Base-by-base conservation (phyloP, 2,113 vertebrate genomes). In the Poeciliopsis turrubarensis region DNA sequence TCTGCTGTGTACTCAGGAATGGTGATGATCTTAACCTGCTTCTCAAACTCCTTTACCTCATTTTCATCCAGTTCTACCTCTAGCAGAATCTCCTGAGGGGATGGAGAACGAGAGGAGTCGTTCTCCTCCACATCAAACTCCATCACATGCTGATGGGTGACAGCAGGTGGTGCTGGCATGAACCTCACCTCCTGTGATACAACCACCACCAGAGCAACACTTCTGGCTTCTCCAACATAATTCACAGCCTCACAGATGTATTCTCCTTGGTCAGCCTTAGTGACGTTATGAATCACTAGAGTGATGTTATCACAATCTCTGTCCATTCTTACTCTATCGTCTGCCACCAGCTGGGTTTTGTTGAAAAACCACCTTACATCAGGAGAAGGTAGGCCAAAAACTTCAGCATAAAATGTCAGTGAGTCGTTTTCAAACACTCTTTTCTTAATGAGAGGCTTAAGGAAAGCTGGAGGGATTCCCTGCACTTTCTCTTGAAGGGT, bases 121-220 rank as follows among this genome's bases (percentile, higher is more conserved):
- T 95, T 90, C 66, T 98, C 93, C 79, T 98, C 97, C 73, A 99
- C 77, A 70, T 98, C 97, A 84, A 99, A 99, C 75, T 98, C 96
- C 94, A 99, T 98, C 73, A 99, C 92, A 26, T 99, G 98, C 74
- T 99, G 98, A 86, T 98, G 97, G n/a, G 96, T 98, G 70, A 99
- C 95, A 37, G 96, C 94, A 37, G 97, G 96, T 13, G 95, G 96
- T 22, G 96, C 91, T 3, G 95, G 96, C 87, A 97, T 91, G 22
- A 94, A 94, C 73, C 83, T 93, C 3, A 93, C 89, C 66, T 96
- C 96, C 71, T 95, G 96, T 13, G 96, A 95, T 37, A 96, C 85
- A 68, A 99, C 82, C 0, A 96, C 93, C 54, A 98, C 96, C 10
- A 95, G 89, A 1, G 96, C 94, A 9, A 96, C 94, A 88, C 95